phyloP scores from a whole-genome alignment of 2,888 invertebrate genomes.

The Emmelina monodactyla region DNA sequence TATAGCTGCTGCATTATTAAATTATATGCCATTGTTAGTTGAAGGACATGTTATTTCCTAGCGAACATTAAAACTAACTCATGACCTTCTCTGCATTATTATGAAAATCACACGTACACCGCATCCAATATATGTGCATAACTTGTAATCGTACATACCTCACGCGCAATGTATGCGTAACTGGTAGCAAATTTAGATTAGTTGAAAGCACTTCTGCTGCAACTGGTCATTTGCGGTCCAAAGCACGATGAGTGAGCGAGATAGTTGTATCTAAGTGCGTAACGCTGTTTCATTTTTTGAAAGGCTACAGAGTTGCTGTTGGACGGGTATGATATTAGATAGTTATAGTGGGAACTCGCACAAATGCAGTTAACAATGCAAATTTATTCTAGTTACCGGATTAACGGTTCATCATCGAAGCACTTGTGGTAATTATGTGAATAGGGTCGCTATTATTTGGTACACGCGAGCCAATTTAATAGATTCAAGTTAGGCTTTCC shows the following conservation, averaged over 20 bases:
- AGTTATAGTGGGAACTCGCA: neutral
- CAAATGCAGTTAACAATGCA: constrained; percentile 35
- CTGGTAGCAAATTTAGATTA: constrained; percentile 32
- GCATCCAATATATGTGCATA: constrained; percentile 10
- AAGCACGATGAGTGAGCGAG: neutral
- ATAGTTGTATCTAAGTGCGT: neutral
- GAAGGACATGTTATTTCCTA: no score
- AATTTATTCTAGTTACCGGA: constrained; percentile 54
- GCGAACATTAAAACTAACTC: no score
- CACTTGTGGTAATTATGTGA: constrained; percentile 23
- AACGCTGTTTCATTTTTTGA: neutral
- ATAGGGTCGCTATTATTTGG: neutral
- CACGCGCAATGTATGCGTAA: constrained; percentile 17
- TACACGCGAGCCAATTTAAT: neutral
- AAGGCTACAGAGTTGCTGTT: neutral
- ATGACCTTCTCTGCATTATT: no score
- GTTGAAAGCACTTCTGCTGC: constrained; percentile 28
- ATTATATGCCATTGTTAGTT: no score
- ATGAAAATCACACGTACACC: no score
- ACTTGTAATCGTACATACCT: constrained; percentile 19
- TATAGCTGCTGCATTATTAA: no score
- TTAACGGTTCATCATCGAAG: constrained; percentile 50
- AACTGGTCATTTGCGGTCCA: constrained; percentile 4
- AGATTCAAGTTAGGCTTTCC: no score
- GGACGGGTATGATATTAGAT: neutral